These are phyloP conservation scores for Euwallacea fornicatus DNA, from an alignment of 1,140 invertebrate genomes.

Conservation along the genomic window DNA sequence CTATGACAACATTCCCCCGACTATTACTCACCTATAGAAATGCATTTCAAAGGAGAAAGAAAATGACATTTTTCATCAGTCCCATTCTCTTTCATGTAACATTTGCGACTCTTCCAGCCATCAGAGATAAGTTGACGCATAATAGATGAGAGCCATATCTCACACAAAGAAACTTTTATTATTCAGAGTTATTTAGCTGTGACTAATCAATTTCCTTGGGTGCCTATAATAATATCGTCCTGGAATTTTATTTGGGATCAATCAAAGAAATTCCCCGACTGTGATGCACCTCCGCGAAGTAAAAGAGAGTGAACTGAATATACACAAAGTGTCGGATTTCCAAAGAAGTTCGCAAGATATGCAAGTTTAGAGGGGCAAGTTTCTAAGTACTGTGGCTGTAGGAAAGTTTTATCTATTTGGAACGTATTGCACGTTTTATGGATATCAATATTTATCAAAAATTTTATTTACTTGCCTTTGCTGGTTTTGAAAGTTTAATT, in stretches of 20 bases:
- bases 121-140: constrained; percentile 10
- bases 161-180: constrained; percentile 10
- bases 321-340: constrained; percentile 11
- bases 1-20: constrained; percentile 11
- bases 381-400: constrained; percentile 1
- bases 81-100: constrained; percentile 5
- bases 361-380: background rate
- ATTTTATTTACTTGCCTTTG: background rate
- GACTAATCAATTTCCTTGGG: background rate
- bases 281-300: too few species aligned
- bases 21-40: constrained; percentile 23
- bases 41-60: constrained; percentile 20
- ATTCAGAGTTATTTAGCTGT: background rate
- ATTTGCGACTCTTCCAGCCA: constrained; percentile 5
- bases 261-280: too few species aligned
- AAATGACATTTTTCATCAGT: constrained; percentile 15
- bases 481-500: background rate
- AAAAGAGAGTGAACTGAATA: constrained; percentile 16
- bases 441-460: background rate
- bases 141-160: constrained; percentile 8
- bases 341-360: constrained; percentile 10
- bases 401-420: constrained; percentile 6
- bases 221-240: background rate
- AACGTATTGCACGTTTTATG: constrained; percentile 5
- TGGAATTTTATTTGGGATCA: too few species aligned